Evolutionary conservation across 2,888 invertebrate genomes (phyloP).

Genomic region (Loripinus fragilis): DNA sequence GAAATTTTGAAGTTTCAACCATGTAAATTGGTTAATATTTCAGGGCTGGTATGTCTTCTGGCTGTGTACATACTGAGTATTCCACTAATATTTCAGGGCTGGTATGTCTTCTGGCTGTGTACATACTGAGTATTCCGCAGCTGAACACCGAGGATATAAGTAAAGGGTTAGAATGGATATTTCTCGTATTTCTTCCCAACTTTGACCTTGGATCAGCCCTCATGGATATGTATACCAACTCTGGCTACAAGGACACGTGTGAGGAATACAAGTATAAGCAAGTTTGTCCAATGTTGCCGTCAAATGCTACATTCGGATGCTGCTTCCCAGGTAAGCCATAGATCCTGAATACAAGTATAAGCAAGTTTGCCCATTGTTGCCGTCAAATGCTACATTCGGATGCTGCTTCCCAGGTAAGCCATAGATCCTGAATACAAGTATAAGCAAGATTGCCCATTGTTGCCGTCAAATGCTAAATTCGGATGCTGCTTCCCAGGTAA

Average conservation of each 20-base stretch:
- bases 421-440: no score
- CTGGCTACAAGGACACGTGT: constrained; percentile 62
- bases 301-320: not conserved
- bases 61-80: constrained; percentile 88
- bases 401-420: constrained; percentile 7
- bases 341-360: constrained; percentile 4
- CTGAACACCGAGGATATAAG: constrained; percentile 86
- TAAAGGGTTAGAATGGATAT: constrained; percentile 87
- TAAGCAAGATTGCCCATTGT: not conserved
- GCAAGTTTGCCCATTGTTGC: not conserved
- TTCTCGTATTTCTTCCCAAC: constrained; percentile 88
- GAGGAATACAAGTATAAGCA: not conserved
- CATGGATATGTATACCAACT: constrained; percentile 83
- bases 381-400: not conserved
- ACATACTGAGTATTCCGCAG: constrained; percentile 87
- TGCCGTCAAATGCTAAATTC: not conserved
- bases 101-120: constrained; percentile 88
- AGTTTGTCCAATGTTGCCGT: not conserved
- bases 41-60: constrained; percentile 89
- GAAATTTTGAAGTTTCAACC: no score
- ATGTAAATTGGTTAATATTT: constrained; percentile 72
- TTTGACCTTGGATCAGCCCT: constrained; percentile 86
- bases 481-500: constrained; percentile 2
- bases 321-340: constrained; percentile 4
- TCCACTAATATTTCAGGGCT: constrained; percentile 86